These are phyloP conservation scores for Acanthurus tractus DNA, from an alignment of 2,797 vertebrate genomes.

Conservation along the genomic window DNA sequence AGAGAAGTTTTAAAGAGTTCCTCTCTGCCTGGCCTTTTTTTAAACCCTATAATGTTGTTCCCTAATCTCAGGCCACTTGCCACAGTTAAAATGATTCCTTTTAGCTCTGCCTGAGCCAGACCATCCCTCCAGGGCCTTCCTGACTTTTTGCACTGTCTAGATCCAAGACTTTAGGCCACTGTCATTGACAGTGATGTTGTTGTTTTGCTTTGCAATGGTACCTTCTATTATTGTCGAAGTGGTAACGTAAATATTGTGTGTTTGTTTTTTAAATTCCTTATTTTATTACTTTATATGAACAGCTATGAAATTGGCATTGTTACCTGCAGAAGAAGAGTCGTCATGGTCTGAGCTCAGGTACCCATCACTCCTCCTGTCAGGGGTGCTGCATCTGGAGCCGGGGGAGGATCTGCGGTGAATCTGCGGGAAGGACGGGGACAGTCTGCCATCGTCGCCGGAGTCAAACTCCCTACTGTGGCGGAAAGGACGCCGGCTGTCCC, in stretches of 20 bases:
- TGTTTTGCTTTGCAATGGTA: too few species aligned
- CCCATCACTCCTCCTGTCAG: constrained; percentile 89
- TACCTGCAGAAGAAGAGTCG: constrained; percentile 89
- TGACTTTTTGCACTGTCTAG: background rate
- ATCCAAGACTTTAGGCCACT: background rate
- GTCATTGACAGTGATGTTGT: background rate
- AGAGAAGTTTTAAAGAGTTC: background rate
- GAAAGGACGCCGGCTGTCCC: constrained; percentile 68
- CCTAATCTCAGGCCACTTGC: background rate
- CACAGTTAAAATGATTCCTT: too few species aligned
- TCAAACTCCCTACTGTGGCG: constrained; percentile 85
- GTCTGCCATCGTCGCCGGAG: constrained; percentile 82
- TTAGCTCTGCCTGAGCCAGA: background rate
- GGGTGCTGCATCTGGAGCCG: constrained; percentile 88
- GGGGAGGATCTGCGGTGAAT: constrained; percentile 62
- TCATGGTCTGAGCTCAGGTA: constrained; percentile 93
- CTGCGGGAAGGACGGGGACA: constrained; percentile 79
- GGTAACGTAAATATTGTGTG: background rate
- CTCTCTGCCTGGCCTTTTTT: background rate
- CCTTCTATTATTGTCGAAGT: background rate
- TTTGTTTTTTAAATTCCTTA: background rate
- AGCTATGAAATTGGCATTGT: background rate
- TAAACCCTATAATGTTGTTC: too few species aligned
- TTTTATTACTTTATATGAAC: too few species aligned
- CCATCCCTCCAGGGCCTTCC: background rate